These are phyloP conservation scores for Muraenolepis orangiensis DNA, from an alignment of 2,797 vertebrate genomes.

Conservation along the genomic window DNA sequence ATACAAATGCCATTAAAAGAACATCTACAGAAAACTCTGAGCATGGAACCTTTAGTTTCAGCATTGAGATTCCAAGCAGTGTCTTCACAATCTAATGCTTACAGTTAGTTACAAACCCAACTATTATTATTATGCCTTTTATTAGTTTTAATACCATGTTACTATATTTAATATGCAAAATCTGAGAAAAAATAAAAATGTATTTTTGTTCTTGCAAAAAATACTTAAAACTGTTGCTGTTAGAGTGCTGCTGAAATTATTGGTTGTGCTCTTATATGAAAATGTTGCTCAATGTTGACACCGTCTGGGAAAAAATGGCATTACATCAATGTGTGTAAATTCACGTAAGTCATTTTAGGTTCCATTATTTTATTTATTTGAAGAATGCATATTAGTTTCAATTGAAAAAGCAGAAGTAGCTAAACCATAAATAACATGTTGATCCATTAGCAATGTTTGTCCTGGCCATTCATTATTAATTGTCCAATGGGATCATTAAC, in stretches of 20 bases:
- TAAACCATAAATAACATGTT: slow-evolving; percentile 37
- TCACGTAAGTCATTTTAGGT: background rate
- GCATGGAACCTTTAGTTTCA: background rate
- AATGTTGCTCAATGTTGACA: background rate
- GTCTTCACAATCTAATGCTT: background rate
- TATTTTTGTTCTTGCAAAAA: slow-evolving; percentile 9
- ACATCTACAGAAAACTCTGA: background rate
- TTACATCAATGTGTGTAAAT: background rate
- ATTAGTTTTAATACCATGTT: background rate
- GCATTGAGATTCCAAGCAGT: background rate
- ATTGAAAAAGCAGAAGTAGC: slow-evolving; percentile 47
- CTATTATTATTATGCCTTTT: background rate
- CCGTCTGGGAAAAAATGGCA: background rate
- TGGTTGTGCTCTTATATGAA: background rate
- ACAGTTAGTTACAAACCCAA: background rate
- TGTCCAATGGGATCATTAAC: slow-evolving; percentile 47
- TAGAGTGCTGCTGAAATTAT: background rate
- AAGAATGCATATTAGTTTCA: slow-evolving; percentile 55
- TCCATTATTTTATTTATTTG: slow-evolving; percentile 55
- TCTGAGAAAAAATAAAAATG: background rate
- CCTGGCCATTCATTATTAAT: slow-evolving; percentile 18
- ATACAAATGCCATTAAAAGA: background rate
- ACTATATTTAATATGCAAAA: background rate
- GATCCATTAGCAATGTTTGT: slow-evolving; percentile 20
- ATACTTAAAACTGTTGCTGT: background rate